A percentile compares a stretch with the other conserved stretches of the same genome.
phyloP scores from a whole-genome alignment of 2,888 invertebrate species.

The Aleiodes alternator region DNA sequence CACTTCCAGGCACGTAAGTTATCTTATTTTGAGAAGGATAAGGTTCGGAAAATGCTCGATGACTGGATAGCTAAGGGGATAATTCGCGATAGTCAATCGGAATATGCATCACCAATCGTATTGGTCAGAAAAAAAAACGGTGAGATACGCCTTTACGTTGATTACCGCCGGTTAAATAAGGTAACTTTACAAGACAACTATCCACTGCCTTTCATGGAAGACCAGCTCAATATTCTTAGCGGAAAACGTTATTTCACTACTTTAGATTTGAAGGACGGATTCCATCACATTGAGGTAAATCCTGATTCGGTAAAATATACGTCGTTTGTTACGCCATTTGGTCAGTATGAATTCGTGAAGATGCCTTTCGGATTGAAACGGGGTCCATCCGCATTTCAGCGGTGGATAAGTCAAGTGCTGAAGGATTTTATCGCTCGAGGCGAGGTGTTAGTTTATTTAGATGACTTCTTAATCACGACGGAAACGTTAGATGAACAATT shows the following conservation, averaged over 20 bases:
- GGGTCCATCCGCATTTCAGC: slow-evolving; percentile 36
- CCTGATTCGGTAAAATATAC: slow-evolving; percentile 51
- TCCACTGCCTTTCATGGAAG: slow-evolving; percentile 45
- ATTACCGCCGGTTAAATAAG: slow-evolving; percentile 43
- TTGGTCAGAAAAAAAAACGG: slow-evolving; percentile 41
- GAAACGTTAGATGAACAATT: slow-evolving; percentile 47
- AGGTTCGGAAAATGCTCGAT: slow-evolving; percentile 42
- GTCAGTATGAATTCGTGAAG: slow-evolving; percentile 47
- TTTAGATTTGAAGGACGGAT: slow-evolving; percentile 52
- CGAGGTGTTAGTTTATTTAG: slow-evolving; percentile 49
- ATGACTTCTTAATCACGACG: slow-evolving; percentile 48
- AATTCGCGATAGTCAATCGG: slow-evolving; percentile 45
- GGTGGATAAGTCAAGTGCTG: slow-evolving; percentile 37
- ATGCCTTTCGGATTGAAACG: slow-evolving; percentile 49
- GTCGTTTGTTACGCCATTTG: slow-evolving; percentile 52
- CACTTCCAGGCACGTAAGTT: slow-evolving; percentile 46
- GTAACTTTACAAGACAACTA: slow-evolving; percentile 30
- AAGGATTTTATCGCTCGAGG: slow-evolving; percentile 32
- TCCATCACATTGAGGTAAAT: slow-evolving; percentile 49
- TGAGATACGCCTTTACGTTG: slow-evolving; percentile 39
- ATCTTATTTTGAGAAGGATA: slow-evolving; percentile 42
- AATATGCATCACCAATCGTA: slow-evolving; percentile 47
- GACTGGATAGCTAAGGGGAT: slow-evolving; percentile 39
- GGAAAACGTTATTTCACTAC: slow-evolving; percentile 45
- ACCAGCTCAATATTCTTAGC: slow-evolving; percentile 38